phyloP scores from a whole-genome alignment of 2,113 vertebrate genomes.

The Poecilia latipinna region DNA sequence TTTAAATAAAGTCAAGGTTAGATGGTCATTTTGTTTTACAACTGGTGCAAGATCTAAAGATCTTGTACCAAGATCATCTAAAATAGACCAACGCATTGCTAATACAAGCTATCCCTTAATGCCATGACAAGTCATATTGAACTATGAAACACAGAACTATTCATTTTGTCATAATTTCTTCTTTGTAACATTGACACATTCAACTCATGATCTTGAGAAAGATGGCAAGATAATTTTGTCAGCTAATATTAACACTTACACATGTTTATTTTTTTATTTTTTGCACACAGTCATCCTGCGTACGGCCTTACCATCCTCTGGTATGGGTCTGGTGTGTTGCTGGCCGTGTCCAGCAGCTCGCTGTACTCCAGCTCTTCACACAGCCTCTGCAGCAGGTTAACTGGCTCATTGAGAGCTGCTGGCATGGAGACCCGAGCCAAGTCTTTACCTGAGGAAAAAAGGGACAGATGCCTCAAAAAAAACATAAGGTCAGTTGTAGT shows the following conservation, averaged over 20 bases:
- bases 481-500: background rate
- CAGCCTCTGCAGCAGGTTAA: constrained; percentile 90
- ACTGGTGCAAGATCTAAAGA: background rate
- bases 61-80: background rate
- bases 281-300: background rate
- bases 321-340: constrained; percentile 82
- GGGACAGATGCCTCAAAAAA: background rate
- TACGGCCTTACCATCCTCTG: constrained; percentile 85
- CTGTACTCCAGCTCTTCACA: constrained; percentile 94
- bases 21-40: too few relatives aligned
- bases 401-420: constrained; percentile 88
- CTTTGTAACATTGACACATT: too few relatives aligned
- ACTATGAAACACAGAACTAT: too few relatives aligned
- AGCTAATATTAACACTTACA: background rate
- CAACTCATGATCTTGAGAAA: too few relatives aligned
- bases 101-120: background rate
- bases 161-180: too few relatives aligned
- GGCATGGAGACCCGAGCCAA: constrained; percentile 93
- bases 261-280: too few relatives aligned
- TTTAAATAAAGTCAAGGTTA: too few relatives aligned
- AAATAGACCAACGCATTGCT: background rate
- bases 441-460: constrained; percentile 82
- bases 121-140: too few relatives aligned
- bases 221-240: too few relatives aligned
- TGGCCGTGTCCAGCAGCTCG: constrained; percentile 87